Evolutionary conservation across 2,113 vertebrate species (phyloP).

Genomic region (Silurus meridionalis): DNA sequence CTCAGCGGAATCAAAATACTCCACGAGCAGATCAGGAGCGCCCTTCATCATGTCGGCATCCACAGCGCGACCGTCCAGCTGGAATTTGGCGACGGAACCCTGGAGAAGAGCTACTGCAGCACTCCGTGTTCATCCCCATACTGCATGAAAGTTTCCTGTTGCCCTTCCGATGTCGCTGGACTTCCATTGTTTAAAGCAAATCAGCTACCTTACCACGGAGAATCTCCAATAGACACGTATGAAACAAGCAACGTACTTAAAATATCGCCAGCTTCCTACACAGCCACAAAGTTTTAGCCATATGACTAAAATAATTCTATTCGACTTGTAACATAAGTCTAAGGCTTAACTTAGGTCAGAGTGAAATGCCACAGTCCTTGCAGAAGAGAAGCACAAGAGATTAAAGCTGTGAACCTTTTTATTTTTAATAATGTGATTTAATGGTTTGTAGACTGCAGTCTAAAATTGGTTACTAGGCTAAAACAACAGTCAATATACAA

Average conservation of each 20-base stretch:
- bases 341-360: background rate
- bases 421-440: no score
- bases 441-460: background rate
- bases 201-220: background rate
- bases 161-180: constrained; percentile 47
- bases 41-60: constrained; percentile 76
- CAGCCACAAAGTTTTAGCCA: constrained; percentile 8
- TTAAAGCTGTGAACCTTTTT: background rate
- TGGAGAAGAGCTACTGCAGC: constrained; percentile 64
- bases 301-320: background rate
- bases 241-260: constrained; percentile 7
- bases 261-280: background rate
- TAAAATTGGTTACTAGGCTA: background rate
- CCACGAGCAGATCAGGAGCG: constrained; percentile 67
- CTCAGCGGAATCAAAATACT: constrained; percentile 54
- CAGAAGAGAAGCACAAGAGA: background rate
- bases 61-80: constrained; percentile 83
- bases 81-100: constrained; percentile 64
- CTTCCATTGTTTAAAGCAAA: constrained; percentile 15
- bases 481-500: background rate
- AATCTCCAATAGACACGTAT: background rate
- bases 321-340: no score
- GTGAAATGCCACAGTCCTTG: background rate
- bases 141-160: constrained; percentile 75
- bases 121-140: constrained; percentile 70